Base-by-base conservation (phyloP, 2,888 invertebrate species). In the Brachylomia viminalis region DNA sequence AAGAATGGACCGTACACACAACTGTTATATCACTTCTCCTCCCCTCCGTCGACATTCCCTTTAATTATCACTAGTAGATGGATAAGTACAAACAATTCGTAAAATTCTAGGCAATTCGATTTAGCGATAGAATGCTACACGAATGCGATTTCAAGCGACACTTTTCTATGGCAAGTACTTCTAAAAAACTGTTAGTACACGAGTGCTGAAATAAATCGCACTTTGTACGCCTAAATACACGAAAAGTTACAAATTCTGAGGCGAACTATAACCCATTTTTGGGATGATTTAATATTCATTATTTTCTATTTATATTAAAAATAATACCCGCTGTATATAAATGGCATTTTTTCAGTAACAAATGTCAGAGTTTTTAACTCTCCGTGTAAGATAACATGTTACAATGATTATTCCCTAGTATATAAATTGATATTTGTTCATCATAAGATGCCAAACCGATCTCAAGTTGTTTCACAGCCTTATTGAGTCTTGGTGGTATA, bases 391-490 rank as follows among this genome's bases (percentile, higher is more conserved):
- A 77, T 79, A 77, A 71, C 80, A 80, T 81, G 68, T 82, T 85
- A 88, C 59, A 78, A 78, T 86, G 73, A 74, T 84, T 86, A 80
- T 77, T 86, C 68, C 73, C 80, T 88, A 86, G 79, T 80, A 86
- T 80, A 84, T 84, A 85, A 86, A 82, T 80, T 88, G 88, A 87
- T 89, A 88, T 89, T 86, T 87, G 81, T 88, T 88, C 86, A 84
- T 89, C 87, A 88, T 83, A 87, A 86, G 86, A 89, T 85, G 93
- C 93, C 91, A 91, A 94, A 95, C 95, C 94, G 93, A 95, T 94
- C 91, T 91, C 87, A 91, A 91, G 94, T 94, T 95, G 92, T 93
- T 95, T 96, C 96, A 96, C 96, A 96, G 96, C 96, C 96, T 94
- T 95, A 89, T 91, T 88, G 94, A 94, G 95, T 96, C 95, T 95